Base-by-base conservation (phyloP, 2,113 vertebrate species). In the Oceanodroma tethys region DNA sequence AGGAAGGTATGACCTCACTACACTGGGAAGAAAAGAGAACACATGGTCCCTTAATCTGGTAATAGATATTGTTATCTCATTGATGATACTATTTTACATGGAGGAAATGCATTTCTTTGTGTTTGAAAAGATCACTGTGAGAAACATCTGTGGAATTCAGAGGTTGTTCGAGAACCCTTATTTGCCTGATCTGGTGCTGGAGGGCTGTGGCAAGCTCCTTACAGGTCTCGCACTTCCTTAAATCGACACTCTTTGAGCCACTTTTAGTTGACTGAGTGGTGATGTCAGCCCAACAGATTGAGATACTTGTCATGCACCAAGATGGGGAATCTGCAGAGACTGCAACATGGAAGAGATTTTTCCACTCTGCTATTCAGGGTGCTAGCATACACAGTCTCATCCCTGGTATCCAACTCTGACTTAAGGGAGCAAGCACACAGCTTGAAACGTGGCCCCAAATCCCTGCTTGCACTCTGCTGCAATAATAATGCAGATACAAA, bases 171-270 rank as follows among this genome's bases (percentile, higher is more conserved):
- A 72, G 48, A 65, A 14, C 16, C 3, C 20, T 43, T 67, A 21
- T 74, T 90, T 75, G 8, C 20, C n/a, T 50, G 22, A 74, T 58
- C 42, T 84, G 73, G 11, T 70, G 50, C 10, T 74, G 68, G 42
- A 58, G n/a, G 16, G 29, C 20, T 66, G 2, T 53, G 50, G 10
- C 11, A 63, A 78, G n/a, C 67, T 81, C 59, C 30, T 52, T 78
- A 34, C 4, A 53, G 65, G 19, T 66, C 42, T 91, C 4, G 1
- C 0, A 1, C 7, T 65, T 93, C 34, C 45, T 68, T 68, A 60
- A 59, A 2, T 0, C 0, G 5, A 27, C 18, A 17, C 2, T 50
- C 19, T 74, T 79, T 50, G 43, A 55, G 9, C 3, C 19, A 55
- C 0, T 52, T 88, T 80, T 38, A 38, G 17, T 59, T 75, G 52